Conservation (phyloP, 2,797 vertebrate species). For the Staurois parvus region DNA sequence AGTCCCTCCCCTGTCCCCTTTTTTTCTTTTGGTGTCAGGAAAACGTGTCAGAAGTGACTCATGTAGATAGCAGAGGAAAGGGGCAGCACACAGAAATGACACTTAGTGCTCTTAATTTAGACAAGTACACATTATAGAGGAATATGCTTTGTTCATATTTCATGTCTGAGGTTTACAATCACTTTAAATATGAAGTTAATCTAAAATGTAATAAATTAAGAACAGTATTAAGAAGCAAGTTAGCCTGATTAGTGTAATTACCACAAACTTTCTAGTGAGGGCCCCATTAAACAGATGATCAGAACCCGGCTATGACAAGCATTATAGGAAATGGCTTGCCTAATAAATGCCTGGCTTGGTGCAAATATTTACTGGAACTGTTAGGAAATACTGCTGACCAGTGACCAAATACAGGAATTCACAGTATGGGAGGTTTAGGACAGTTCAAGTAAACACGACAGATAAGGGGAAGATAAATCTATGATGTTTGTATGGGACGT, state of each 20-base stretch:
- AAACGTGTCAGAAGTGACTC: no score
- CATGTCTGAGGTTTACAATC: no score
- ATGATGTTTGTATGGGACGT: neutral
- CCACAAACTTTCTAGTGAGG: neutral
- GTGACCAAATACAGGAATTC: neutral
- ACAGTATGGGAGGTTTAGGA: neutral
- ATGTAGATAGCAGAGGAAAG: no score
- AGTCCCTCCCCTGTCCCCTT: no score
- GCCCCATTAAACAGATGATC: neutral
- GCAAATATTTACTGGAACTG: slow-evolving; percentile 19
- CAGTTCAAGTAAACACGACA: slow-evolving; percentile 29
- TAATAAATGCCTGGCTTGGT: neutral
- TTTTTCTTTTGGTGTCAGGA: no score
- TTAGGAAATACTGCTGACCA: slow-evolving; percentile 34
- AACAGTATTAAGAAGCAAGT: neutral
- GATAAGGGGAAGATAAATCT: slow-evolving; percentile 36
- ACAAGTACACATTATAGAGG: no score
- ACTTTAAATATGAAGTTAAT: neutral
- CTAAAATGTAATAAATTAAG: neutral
- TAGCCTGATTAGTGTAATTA: neutral
- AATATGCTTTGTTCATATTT: no score
- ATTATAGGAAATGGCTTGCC: neutral
- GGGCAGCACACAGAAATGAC: no score
- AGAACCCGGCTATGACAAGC: no score
- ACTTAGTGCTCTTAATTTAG: no score